Conservation (phyloP, 2,113 vertebrate genomes). For the Ceuthmochares aereus region DNA sequence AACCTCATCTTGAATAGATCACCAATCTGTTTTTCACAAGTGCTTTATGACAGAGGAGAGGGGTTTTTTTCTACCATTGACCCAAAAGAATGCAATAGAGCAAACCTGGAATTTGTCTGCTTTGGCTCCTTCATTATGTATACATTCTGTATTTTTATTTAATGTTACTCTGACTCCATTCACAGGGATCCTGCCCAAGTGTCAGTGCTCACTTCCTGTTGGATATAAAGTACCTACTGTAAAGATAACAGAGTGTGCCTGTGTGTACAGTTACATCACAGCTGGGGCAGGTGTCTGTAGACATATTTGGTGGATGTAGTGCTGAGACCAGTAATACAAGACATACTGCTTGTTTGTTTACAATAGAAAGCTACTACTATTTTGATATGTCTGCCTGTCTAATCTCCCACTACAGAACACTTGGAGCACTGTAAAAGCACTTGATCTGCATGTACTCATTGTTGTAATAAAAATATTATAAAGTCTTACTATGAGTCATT, state of each 20-base stretch:
- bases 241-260: background rate
- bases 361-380: background rate
- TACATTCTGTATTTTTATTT: background rate
- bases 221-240: background rate
- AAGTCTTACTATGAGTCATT: background rate
- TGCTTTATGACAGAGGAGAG: background rate
- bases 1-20: background rate
- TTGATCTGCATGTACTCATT: background rate
- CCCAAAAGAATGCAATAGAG: background rate
- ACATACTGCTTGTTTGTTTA: background rate
- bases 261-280: background rate
- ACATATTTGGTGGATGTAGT: background rate
- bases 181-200: background rate
- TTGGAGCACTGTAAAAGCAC: background rate
- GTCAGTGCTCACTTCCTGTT: background rate
- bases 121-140: background rate
- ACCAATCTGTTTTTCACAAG: background rate
- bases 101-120: background rate
- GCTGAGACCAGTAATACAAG: background rate
- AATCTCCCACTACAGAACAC: background rate
- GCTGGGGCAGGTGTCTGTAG: background rate
- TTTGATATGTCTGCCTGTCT: background rate
- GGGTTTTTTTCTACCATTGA: background rate
- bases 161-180: background rate
- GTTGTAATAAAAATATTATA: background rate